Evolutionary conservation across 2,797 vertebrate genomes (phyloP).

Genomic region (Pipistrellus pygmaeus): DNA sequence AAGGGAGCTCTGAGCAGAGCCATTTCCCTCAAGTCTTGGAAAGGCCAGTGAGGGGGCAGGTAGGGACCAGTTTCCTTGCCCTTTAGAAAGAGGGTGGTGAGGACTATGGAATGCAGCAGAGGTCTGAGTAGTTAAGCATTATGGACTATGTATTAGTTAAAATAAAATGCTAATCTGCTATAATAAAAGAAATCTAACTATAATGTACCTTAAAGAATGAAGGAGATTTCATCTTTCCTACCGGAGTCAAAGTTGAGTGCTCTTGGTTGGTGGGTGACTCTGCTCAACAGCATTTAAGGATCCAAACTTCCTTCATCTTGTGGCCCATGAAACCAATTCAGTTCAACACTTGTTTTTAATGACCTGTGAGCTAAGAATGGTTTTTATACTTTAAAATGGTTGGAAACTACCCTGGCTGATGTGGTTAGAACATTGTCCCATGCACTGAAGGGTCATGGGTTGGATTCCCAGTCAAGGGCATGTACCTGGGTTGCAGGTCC

Average conservation of each 20-base stretch:
- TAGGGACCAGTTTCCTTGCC: neutral
- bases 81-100: neutral
- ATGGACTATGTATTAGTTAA: neutral
- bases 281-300: neutral
- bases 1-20: slow-evolving; percentile 65
- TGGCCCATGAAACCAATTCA: neutral
- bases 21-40: slow-evolving; percentile 41
- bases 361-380: neutral
- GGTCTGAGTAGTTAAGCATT: neutral
- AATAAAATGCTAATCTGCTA: neutral
- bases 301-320: neutral
- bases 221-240: neutral
- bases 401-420: neutral
- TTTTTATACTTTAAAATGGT: neutral
- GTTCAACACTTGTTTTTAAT: neutral
- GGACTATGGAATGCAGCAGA: neutral
- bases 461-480: no score
- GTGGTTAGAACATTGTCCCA: no score
- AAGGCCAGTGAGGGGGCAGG: neutral
- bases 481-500: no score
- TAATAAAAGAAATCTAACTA: neutral
- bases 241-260: neutral
- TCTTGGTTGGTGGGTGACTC: neutral
- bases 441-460: no score
- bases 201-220: neutral